Conservation (phyloP, 2,888 invertebrate species). For the Ichneumoninae sp. region DNA sequence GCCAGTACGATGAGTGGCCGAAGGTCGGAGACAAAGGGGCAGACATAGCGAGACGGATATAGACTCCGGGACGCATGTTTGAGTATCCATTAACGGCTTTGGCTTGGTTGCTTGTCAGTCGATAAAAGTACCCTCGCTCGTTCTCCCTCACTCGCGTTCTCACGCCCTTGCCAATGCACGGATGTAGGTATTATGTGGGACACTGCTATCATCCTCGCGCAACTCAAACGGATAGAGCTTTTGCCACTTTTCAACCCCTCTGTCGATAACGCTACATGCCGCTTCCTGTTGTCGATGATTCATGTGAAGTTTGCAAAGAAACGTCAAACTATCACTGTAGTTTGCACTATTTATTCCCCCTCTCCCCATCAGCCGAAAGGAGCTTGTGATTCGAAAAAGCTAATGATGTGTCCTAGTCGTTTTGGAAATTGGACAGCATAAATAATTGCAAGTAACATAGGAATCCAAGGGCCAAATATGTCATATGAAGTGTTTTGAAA, state of each 20-base stretch:
- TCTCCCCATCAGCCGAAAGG: background rate
- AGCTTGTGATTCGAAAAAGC: background rate
- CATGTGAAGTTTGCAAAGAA: background rate
- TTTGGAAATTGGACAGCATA: background rate
- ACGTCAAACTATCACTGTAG: background rate
- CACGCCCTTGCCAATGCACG: constrained; percentile 28
- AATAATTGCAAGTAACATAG: background rate
- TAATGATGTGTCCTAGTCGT: background rate
- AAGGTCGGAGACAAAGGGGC: constrained; percentile 44
- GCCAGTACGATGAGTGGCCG: constrained; percentile 17
- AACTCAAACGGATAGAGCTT: constrained; percentile 34
- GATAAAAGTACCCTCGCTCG: constrained; percentile 73
- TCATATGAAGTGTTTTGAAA: too few species aligned
- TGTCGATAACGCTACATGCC: background rate
- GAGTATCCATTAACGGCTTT: constrained; percentile 80
- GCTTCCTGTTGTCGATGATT: constrained; percentile 39
- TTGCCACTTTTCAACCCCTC: constrained; percentile 21
- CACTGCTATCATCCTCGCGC: constrained; percentile 23
- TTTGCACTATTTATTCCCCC: background rate
- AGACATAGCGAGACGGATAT: constrained; percentile 27
- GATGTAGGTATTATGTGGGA: constrained; percentile 32
- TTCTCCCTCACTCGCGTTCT: constrained; percentile 41
- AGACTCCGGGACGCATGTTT: constrained; percentile 75
- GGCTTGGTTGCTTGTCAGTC: constrained; percentile 76
- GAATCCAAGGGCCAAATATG: background rate